Evolutionary conservation across 2,797 vertebrate species (phyloP).

Genomic region (Sebastolobus altivelis): DNA sequence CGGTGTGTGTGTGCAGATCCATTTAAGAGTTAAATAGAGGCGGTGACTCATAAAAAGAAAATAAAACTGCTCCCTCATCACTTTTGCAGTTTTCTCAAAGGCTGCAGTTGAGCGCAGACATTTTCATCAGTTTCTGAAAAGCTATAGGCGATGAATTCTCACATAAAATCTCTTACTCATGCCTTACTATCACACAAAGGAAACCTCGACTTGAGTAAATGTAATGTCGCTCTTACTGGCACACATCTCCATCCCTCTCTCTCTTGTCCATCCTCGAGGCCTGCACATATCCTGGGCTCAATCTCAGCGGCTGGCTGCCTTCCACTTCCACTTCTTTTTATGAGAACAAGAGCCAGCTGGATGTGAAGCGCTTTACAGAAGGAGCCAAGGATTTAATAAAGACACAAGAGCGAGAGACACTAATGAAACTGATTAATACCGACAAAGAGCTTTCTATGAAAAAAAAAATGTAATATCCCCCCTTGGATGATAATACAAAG

Average conservation of each 20-base stretch:
- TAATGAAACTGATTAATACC: conserved; percentile 45
- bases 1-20: neutral
- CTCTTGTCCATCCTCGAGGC: conserved; percentile 42
- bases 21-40: conserved; percentile 24
- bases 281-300: conserved; percentile 44
- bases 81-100: conserved; percentile 31
- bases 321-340: conserved; percentile 61
- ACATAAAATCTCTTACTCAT: conserved; percentile 31
- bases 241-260: neutral
- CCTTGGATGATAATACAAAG: conserved; percentile 29
- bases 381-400: conserved; percentile 58
- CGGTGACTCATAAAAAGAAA: conserved; percentile 16
- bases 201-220: conserved; percentile 2
- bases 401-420: conserved; percentile 42
- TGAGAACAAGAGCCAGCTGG: conserved; percentile 64
- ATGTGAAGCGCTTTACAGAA: conserved; percentile 25
- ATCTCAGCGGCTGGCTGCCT: conserved; percentile 55
- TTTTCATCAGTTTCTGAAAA: conserved; percentile 32
- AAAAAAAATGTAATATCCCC: conserved; percentile 31
- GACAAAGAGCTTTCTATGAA: conserved; percentile 29
- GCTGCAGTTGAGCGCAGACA: conserved; percentile 3
- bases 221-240: conserved; percentile 24
- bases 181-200: neutral
- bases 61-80: conserved; percentile 50
- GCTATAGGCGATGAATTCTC: conserved; percentile 34